Evolutionary conservation across 2,797 vertebrate genomes (phyloP).

Genomic region (Chelmon rostratus): DNA sequence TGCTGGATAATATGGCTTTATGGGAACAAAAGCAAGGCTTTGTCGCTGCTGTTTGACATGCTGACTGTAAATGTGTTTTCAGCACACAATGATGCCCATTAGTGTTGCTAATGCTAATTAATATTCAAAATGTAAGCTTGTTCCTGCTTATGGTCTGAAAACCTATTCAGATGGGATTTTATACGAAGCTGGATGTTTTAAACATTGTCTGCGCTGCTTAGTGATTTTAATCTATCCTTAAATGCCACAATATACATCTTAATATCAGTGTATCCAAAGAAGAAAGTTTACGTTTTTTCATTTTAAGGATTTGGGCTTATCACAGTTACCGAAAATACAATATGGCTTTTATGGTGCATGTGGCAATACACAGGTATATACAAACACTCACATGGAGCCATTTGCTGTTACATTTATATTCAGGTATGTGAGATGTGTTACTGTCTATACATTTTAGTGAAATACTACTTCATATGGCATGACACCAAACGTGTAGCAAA

Average conservation of each 20-base stretch:
- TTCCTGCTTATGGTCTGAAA: constrained; percentile 7
- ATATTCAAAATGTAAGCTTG: constrained; percentile 42
- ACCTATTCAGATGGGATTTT: constrained; percentile 17
- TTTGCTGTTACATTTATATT: constrained; percentile 8
- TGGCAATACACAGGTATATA: background rate
- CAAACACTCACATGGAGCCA: background rate
- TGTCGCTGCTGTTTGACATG: constrained; percentile 24
- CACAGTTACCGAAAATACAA: background rate
- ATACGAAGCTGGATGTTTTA: background rate
- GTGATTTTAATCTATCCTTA: constrained; percentile 8
- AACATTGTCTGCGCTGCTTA: background rate
- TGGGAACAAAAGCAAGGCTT: constrained; percentile 16
- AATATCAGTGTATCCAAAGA: constrained; percentile 1
- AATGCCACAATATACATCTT: constrained; percentile 8
- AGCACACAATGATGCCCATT: constrained; percentile 19
- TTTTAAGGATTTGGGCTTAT: constrained; percentile 4
- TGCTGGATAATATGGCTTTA: background rate
- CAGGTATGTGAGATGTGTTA: background rate
- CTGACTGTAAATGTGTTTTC: constrained; percentile 28
- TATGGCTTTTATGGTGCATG: background rate
- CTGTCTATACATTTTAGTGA: background rate
- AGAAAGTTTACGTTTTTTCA: background rate
- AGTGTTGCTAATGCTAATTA: constrained; percentile 34
- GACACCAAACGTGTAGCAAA: background rate
- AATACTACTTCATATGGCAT: background rate